Conservation (phyloP, 1,140 invertebrate species). For the Zophobas morio region DNA sequence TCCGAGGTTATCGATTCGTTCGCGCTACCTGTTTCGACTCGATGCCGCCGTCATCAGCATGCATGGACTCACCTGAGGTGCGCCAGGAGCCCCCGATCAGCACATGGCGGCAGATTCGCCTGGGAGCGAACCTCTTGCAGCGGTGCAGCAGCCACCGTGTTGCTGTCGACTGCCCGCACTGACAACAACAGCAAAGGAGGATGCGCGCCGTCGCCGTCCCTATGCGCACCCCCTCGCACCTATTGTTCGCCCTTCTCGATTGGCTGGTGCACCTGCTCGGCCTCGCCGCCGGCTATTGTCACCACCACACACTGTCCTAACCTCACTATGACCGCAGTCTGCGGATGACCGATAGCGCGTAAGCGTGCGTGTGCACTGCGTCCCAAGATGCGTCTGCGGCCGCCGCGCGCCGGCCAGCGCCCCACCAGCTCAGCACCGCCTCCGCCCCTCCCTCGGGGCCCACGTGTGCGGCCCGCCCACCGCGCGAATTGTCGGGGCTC, state of each 20-base stretch:
- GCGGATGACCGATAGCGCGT: constrained; percentile 33
- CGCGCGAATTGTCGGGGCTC: constrained; percentile 61
- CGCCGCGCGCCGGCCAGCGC: constrained; percentile 55
- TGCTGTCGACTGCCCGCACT: constrained; percentile 59
- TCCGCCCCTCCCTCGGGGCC: constrained; percentile 59
- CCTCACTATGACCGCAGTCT: constrained; percentile 44
- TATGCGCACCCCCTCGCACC: constrained; percentile 62
- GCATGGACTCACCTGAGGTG: constrained; percentile 63
- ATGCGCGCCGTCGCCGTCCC: constrained; percentile 59
- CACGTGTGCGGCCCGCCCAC: constrained; percentile 64
- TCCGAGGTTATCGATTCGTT: neutral
- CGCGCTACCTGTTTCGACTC: neutral
- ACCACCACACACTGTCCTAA: constrained; percentile 47
- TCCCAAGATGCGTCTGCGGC: constrained; percentile 65
- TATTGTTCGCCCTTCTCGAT: constrained; percentile 63
- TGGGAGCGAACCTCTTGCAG: constrained; percentile 65
- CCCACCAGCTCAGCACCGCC: constrained; percentile 55
- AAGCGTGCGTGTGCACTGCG: constrained; percentile 64
- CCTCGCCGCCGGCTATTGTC: constrained; percentile 57
- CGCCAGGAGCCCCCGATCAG: constrained; percentile 63
- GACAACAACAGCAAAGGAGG: constrained; percentile 55
- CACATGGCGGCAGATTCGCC: constrained; percentile 65
- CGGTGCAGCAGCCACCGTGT: constrained; percentile 66
- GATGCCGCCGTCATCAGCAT: neutral
- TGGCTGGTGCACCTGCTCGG: constrained; percentile 56